Base-by-base conservation (phyloP, 2,113 vertebrate species). In the Agapornis roseicollis region DNA sequence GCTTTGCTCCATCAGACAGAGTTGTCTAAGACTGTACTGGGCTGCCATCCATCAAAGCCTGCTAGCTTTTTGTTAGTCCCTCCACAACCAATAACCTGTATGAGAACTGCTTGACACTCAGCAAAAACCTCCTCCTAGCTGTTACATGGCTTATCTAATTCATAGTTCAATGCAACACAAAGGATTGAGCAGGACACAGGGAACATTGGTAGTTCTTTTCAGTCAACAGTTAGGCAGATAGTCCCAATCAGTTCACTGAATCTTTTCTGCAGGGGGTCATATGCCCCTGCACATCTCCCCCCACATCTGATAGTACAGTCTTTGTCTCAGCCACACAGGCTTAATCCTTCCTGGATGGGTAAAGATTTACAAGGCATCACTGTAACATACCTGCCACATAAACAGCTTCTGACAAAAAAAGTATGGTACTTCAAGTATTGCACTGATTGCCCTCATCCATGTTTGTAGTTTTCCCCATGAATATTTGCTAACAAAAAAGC, bases 31-130 rank as follows among this genome's bases (percentile, higher is more conserved):
- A 17, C 47, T 65, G 53, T 60, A 17, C 80, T 49, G 63, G 73
- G 37, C 80, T 95, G 41, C 80, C 80, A 49, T 50, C 83, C 85
- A 46, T 92, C 92, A 95, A 79, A 88, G 73, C 35, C 73, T 69
- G 31, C 66, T 84, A 2, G 0, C 46, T 85, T 69, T 65, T 76
- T 82, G 49, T 72, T 85, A 90, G 50, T 44, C 49, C 49, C 70
- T 89, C 73, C 66, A 53, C 78, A 83, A 24, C 52, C 60, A 87
- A 58, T 49, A 86, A 65, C 37, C 31, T 35, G 10, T 15, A 53
- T 33, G 61, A 90, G 7, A 60, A 91, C 35, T n/a, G 47, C 47
- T 25, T 23, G 6, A 37, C 31, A 6, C 37, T 68, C 10, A 3
- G 28, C 2, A 0, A 78, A 86, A 93, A 25, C 24, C 1, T 0